Evolutionary conservation across 2,888 invertebrate species (phyloP), one percentile per base, ranked within the genome.

Genomic region (Margaritifera margaritifera): DNA sequence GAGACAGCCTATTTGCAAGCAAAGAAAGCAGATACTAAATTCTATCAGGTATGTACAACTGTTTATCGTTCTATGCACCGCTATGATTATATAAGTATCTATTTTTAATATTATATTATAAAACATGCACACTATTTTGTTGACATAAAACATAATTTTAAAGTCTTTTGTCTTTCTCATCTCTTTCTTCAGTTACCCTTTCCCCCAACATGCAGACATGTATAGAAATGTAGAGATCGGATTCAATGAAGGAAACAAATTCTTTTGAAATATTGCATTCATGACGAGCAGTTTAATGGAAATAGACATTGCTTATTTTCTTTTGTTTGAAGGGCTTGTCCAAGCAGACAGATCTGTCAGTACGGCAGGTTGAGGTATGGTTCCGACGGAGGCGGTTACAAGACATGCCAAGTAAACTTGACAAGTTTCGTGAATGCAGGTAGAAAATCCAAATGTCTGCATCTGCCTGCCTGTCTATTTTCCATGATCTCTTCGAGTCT

Each of bases 331-430:
- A 94, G 94, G 93, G 93, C 25, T 90, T 96, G 84, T 93, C 95
- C 18, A 96, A 96, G 89, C 94, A 95, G 89, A 89, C 95, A 81
- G 95, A 96, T 89, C 92, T 94, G 93, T 92, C 93, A 24, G 95
- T 95, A 89, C 92, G 96, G 66, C 95, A 96, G 90, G 94, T 97
- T 71, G 95, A 97, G 88, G 92, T 96, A 80, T 97, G 97, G 97
- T 93, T 96, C 91, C 92, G 97, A 78, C 91, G 94, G 70, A 92
- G 96, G 69, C 92, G 94, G 75, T 93, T 94, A 63, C 94, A 95
- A 90, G 95, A 95, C 84, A 95, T 94, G 87, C 96, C 96, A 1
- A 95, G 95, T 25, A 95, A 94, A 4, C 92, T 97, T 81, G 93
- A 94, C 59, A 97, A 97, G 90, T 97, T 97, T 91, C 94, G 95